phyloP scores from a whole-genome alignment of 2,797 vertebrate genomes.

The Chrosomus eos region DNA sequence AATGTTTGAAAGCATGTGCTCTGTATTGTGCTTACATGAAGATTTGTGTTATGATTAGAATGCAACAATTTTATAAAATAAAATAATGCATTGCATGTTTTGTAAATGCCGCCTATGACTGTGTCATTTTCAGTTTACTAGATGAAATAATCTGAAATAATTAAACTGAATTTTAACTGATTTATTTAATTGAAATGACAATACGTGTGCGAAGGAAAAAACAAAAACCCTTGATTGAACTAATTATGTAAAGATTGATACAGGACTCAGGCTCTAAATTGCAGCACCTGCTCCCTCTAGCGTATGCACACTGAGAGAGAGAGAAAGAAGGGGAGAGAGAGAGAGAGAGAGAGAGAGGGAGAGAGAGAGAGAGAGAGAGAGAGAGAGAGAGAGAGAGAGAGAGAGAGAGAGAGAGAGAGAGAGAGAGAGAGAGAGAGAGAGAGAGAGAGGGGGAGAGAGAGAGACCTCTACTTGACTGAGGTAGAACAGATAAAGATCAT shows the following conservation, averaged over 20 bases:
- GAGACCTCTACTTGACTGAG: no score
- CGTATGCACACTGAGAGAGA: slow-evolving; percentile 18
- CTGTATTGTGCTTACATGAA: background rate
- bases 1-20: background rate
- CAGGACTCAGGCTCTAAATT: slow-evolving; percentile 3
- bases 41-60: no score
- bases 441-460: no score
- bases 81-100: no score
- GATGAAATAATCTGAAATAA: background rate
- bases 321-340: background rate
- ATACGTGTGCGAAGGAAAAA: background rate
- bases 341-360: background rate
- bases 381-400: no score
- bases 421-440: no score
- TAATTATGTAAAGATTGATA: slow-evolving; percentile 12
- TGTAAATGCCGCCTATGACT: background rate
- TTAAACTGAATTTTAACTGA: background rate
- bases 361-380: background rate
- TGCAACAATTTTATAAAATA: no score
- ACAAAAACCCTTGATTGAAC: background rate
- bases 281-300: slow-evolving; percentile 52
- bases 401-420: background rate
- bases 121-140: background rate
- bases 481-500: no score
- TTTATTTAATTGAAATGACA: background rate